Conservation (phyloP, 2,888 invertebrate genomes). For the Bombyx huttoni region DNA sequence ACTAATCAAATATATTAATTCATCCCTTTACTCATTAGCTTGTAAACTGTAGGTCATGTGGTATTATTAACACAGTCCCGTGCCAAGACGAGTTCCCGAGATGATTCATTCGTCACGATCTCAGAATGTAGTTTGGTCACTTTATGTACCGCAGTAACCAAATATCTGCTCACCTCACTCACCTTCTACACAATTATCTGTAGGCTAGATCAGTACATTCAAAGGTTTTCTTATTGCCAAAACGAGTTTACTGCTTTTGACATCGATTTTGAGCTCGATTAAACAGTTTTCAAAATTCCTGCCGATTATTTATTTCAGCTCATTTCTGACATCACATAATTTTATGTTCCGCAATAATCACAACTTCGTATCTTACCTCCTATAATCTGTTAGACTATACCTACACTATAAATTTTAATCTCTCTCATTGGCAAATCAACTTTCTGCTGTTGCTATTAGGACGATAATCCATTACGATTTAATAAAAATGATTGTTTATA, state of each 20-base stretch:
- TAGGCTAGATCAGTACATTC: not conserved
- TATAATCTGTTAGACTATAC: no score
- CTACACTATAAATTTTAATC: no score
- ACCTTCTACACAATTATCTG: slow-evolving; percentile 8
- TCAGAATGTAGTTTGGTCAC: slow-evolving; percentile 57
- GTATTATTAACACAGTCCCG: slow-evolving; percentile 40
- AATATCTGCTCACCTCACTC: slow-evolving; percentile 28
- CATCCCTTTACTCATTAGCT: slow-evolving; percentile 20
- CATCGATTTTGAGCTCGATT: not conserved
- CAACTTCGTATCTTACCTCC: no score
- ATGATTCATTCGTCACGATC: slow-evolving; percentile 50
- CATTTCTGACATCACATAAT: slow-evolving; percentile 28
- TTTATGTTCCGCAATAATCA: no score
- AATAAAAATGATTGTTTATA: slow-evolving; percentile 29
- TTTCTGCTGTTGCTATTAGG: no score
- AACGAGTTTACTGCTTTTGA: not conserved
- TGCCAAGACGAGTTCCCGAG: slow-evolving; percentile 47
- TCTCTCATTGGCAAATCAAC: no score
- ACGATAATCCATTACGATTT: not conserved
- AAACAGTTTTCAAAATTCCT: slow-evolving; percentile 13
- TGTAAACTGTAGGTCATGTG: slow-evolving; percentile 34
- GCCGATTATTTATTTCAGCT: slow-evolving; percentile 39
- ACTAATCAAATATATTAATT: not conserved
- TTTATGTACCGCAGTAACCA: slow-evolving; percentile 31
- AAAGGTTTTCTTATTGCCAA: not conserved